A percentile compares a stretch with the other conserved stretches of the same genome.
These are phyloP conservation scores for Argentina silus DNA, from an alignment of 2,797 vertebrate genomes.

Conservation along the genomic window DNA sequence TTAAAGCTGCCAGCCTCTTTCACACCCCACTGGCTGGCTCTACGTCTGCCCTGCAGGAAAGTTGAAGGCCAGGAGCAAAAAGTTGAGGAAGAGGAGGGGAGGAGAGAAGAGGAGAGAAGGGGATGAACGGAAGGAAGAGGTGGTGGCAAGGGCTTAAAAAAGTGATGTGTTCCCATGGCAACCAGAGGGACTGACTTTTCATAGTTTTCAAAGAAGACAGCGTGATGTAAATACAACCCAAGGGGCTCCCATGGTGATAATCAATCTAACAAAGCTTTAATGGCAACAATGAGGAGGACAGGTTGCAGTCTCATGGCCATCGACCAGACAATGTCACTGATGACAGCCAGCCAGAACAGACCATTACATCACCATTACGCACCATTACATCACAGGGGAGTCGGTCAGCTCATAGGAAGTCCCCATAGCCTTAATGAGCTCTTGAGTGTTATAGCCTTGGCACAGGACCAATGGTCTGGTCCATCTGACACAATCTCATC, in stretches of 20 bases:
- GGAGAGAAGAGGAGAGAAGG: not conserved
- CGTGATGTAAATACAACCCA: conserved; percentile 49
- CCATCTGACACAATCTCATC: conserved; percentile 28
- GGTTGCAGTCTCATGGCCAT: conserved; percentile 22
- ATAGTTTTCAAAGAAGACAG: not conserved
- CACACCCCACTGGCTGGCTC: not conserved
- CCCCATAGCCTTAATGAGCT: not conserved
- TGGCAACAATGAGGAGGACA: conserved; percentile 43
- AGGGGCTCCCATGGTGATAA: conserved; percentile 56
- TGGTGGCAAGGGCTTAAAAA: not conserved
- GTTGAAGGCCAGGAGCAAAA: not conserved
- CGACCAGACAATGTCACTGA: conserved; percentile 57
- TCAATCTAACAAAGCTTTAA: conserved; percentile 60
- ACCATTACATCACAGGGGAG: conserved; percentile 34
- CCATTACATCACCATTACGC: too few relatives aligned
- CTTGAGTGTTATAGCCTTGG: not conserved
- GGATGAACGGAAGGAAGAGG: too few relatives aligned
- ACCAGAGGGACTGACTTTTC: not conserved
- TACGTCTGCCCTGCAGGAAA: conserved; percentile 8
- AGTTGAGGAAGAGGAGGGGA: not conserved
- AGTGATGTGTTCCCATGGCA: conserved; percentile 4
- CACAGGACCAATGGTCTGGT: conserved; percentile 8
- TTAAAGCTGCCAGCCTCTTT: conserved; percentile 8
- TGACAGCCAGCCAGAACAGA: conserved; percentile 37
- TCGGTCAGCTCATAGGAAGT: not conserved